Evolutionary conservation across 2,888 invertebrate genomes (phyloP).

Genomic region (Arrhopalites spinosus): DNA sequence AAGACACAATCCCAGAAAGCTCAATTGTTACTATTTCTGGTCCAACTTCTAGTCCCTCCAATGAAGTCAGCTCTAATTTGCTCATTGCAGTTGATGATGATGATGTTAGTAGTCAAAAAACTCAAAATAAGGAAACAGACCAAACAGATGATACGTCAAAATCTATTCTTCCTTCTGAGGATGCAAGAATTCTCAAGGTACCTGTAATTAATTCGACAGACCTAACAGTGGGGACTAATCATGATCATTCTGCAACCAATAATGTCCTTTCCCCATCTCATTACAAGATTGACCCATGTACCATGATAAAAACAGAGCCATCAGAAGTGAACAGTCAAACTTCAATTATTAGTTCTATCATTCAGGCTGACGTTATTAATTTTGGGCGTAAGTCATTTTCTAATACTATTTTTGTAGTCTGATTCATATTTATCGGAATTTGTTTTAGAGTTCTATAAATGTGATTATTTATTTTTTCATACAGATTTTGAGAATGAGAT

Average conservation of each 20-base stretch:
- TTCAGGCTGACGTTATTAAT: slow-evolving; percentile 20
- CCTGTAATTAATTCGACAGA: slow-evolving; percentile 17
- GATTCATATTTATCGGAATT: background rate
- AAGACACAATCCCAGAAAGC: background rate
- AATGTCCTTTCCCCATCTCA: background rate
- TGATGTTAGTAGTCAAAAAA: too few relatives aligned
- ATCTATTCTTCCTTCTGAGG: background rate
- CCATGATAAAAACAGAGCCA: background rate
- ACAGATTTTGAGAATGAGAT: slow-evolving; percentile 25
- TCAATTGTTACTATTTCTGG: background rate
- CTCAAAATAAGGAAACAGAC: background rate
- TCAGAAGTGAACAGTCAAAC: background rate
- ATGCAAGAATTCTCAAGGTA: slow-evolving; percentile 22
- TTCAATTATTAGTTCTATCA: slow-evolving; percentile 3
- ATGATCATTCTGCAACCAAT: background rate
- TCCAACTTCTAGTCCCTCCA: slow-evolving; percentile 11
- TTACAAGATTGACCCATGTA: background rate
- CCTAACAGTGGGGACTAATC: background rate
- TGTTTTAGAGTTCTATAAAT: background rate
- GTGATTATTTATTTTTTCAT: background rate
- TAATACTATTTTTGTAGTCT: background rate
- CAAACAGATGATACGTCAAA: background rate
- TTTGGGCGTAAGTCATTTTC: slow-evolving; percentile 22
- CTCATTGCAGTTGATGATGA: background rate
- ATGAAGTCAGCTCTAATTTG: background rate